Base-by-base conservation (phyloP, 2,888 invertebrate genomes). In the Lochmaea crataegi region DNA sequence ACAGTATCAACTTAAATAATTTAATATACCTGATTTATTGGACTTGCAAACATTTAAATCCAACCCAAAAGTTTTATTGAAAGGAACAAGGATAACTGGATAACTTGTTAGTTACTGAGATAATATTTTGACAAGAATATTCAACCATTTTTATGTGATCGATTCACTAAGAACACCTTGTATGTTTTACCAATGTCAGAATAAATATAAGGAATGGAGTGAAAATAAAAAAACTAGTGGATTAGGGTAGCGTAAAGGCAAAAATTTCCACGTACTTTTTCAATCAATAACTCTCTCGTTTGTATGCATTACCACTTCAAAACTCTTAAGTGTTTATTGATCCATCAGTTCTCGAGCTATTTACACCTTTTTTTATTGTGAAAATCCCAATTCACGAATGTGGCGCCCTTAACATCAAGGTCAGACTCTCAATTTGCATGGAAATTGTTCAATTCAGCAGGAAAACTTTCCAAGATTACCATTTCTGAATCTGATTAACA, bases 251-350 rank as follows among this genome's bases (percentile, higher is more conserved):
- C 65, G 16, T 16, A 7, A 18, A n/a, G 12, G 56, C 42, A 32
- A 67, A 67, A 18, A 58, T 67, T 45, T 58, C 67, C 58, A 67
- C 58, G 16, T 58, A 42, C 32, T 63, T 38, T 58, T 58, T 48
- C 12, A n/a, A 67, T 67, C 67, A 42, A 67, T 67, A 67, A 45
- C 45, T 58, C 66, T 57, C 58, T 58, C 26, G 22, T 56, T 41
- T 51, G 18, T 45, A 41, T 65, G 65, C 61, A 65, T 26, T 53
- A n/a, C 53, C 56, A 57, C 66, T 57, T 16, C 57, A 57, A 42
- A 18, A 42, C n/a, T 57, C 42, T 16, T 57, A 66, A 66, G 57
- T 16, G 57, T 66, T 41, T 66, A 65, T 66, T 38, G 66, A 66
- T 66, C 56, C 32, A 16, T 65, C 11, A 65, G n/a, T 18, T 57